Percentiles rank a stretch among this genome's conserved stretches.
These are phyloP conservation scores for Lasioglossum vierecki DNA, from an alignment of 2,888 invertebrate genomes.

Conservation along the genomic window DNA sequence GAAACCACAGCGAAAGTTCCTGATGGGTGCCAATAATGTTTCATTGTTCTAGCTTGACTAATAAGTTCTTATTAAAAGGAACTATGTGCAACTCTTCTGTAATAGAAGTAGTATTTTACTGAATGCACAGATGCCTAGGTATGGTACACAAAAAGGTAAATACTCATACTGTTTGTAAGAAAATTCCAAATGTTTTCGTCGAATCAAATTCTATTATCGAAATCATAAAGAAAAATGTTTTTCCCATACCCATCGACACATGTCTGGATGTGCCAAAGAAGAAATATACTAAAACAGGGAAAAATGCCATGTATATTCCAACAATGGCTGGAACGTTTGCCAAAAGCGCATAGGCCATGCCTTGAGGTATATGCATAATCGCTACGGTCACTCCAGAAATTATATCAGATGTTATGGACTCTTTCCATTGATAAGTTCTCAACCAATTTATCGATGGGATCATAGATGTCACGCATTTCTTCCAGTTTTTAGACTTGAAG, in stretches of 20 bases:
- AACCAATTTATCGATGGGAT: constrained; percentile 88
- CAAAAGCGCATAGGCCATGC: constrained; percentile 86
- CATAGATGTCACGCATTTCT: constrained; percentile 74
- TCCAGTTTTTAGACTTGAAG: constrained; percentile 70
- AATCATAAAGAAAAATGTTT: not conserved
- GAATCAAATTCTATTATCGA: not conserved
- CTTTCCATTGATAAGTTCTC: constrained; percentile 86
- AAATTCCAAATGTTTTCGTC: not conserved
- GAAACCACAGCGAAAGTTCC: constrained; percentile 95
- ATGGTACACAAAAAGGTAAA: constrained; percentile 23
- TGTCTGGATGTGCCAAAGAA: constrained; percentile 88
- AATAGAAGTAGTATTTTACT: constrained; percentile 64
- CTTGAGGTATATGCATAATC: constrained; percentile 94
- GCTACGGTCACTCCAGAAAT: constrained; percentile 94
- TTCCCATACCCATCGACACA: constrained; percentile 87
- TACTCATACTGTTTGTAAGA: not conserved
- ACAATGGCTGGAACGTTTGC: constrained; percentile 85
- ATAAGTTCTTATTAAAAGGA: constrained; percentile 60
- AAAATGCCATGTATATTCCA: constrained; percentile 86
- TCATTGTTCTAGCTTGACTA: constrained; percentile 57
- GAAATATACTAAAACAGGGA: constrained; percentile 87
- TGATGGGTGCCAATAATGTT: constrained; percentile 75
- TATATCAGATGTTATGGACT: constrained; percentile 88
- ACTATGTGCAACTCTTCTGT: constrained; percentile 64
- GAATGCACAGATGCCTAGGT: constrained; percentile 5